Evolutionary conservation across 2,888 invertebrate genomes (phyloP), one percentile per base, ranked within the genome.

Genomic region (Timema podura): DNA sequence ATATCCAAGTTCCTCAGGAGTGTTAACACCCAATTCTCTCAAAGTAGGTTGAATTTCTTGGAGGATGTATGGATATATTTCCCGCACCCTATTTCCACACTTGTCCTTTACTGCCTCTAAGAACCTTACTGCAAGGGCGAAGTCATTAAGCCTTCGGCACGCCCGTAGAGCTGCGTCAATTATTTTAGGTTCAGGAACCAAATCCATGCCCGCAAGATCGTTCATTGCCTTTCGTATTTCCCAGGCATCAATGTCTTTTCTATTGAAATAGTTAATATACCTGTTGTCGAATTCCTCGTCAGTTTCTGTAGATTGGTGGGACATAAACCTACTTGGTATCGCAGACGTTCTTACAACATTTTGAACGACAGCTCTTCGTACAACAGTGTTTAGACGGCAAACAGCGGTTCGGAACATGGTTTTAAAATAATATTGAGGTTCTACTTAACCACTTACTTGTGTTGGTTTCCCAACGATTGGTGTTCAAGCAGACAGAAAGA

Each of bases 1-100:
- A 79, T 95, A 98, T 73, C 98, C 98, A 78, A 99, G 86, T 80
- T 98, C 95, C 81, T 98, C 98, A 0, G 93, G 93, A 48, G 98
- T 96, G 69, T 89, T 89, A 76, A 99, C 90, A 65, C 99, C 98
- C 71, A 99, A 85, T 83, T 99, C 97, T 59, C 89, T 88, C 71
- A 99, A 85, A 5, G 96, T 95, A 48, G 99, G 98, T 78, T 88
- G 87, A 76, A 99, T 91, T 86, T 98, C 93, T 82, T 94, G 91
- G 72, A 96, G 82, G 74, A 96, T 85, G 81, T 93, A 96, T 0
- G 95, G 95, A 79, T 93, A 96, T 76, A 95, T 91, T 81, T 91
- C 90, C 16, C 87, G 85, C 5, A 87, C 87, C 76, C 89, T 86
- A 69, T 81, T 78, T 7, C 93, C 95, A 77, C 95, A 95, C 81